Base-by-base conservation (phyloP, 1,140 invertebrate species). In the Eumeta japonica region DNA sequence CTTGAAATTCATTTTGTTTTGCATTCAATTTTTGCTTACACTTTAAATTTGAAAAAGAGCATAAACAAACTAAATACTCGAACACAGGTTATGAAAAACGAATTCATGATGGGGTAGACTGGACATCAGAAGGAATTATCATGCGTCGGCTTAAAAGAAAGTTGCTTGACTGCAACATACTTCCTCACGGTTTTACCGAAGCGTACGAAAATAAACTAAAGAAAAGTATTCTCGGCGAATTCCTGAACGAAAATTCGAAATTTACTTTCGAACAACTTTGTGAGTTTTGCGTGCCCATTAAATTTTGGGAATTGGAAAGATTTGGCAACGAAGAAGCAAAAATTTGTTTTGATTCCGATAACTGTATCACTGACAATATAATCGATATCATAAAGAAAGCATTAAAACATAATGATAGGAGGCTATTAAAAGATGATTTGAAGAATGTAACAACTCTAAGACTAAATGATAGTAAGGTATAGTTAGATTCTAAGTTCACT, bases 231-330 rank as follows among this genome's bases (percentile, higher is more conserved):
- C 37, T 72, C 3, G 13, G 46, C 10, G 59, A 56, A 1, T 74
- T 74, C 37, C 45, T 74, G 2, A 43, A 70, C 16, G 46, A 63
- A 41, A 16, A 54, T 2, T 61, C 62, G 13, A 47, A 39, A 3
- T 27, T 72, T 3, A 65, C 41, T 29, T 45, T 72, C 18, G 30
- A 58, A n/a, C 48, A 73, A 12, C 59, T 65, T 31, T 65, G 65
- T 58, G 72, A 75, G 38, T 20, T 64, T 1, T 18, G 59, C 7
- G 36, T 73, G 27, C 56, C 68, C 1, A 62, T 62, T 33, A 54
- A 45, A 1, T 13, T 72, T 3, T 75, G 68, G 67, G 68, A 75
- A 42, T 57, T 52, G 12, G 60, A 68, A 15, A 71, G 58, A 37
- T 72, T 65, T 41, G 50, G 51, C 13, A 66, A 56, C 24, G 52